Conservation (phyloP, 2,797 vertebrate species). For the Emydoidea blandingii region DNA sequence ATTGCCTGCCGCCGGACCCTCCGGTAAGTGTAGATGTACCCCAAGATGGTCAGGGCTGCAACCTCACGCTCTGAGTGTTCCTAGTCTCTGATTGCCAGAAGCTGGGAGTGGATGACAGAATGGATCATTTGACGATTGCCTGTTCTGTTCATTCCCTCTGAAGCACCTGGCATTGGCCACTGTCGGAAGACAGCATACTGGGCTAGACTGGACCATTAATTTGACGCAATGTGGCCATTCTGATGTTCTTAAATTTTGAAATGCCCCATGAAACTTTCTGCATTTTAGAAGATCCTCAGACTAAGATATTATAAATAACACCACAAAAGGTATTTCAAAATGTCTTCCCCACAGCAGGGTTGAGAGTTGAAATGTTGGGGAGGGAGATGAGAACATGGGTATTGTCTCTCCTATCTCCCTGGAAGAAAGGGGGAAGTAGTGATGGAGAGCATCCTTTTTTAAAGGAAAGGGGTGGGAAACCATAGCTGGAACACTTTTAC, state of each 20-base stretch:
- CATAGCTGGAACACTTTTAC: background rate
- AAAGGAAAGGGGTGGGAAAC: background rate
- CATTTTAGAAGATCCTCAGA: background rate
- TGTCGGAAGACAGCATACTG: background rate
- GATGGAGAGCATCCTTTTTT: background rate
- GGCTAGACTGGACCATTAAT: background rate
- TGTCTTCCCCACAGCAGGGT: background rate
- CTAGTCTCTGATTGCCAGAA: background rate
- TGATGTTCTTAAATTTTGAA: background rate
- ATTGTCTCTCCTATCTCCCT: background rate
- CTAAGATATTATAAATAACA: background rate
- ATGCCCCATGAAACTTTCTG: background rate
- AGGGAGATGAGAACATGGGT: background rate
- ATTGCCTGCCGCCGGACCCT: too few species aligned
- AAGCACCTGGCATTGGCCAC: background rate
- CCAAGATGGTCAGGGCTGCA: background rate
- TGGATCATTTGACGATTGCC: background rate
- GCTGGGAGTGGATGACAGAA: background rate
- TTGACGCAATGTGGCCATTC: background rate
- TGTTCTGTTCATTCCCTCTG: background rate
- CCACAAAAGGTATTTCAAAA: background rate
- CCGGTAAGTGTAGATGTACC: too few species aligned
- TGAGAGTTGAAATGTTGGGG: background rate
- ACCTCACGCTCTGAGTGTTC: background rate
- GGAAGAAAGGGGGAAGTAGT: background rate